These are phyloP conservation scores for Gopherus evgoodei DNA, from an alignment of 2,113 vertebrate genomes.

Conservation along the genomic window DNA sequence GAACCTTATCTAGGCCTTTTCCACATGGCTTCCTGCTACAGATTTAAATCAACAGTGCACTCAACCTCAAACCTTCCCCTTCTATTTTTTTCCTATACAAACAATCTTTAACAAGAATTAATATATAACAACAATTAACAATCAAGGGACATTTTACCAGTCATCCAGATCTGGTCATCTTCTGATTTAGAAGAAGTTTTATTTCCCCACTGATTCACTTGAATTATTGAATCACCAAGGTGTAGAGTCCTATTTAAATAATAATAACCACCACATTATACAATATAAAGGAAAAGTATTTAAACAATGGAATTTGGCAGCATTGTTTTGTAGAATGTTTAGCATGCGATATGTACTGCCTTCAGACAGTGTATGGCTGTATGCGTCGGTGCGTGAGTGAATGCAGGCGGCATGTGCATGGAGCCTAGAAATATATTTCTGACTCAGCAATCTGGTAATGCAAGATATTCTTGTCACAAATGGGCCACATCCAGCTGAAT, in stretches of 20 bases:
- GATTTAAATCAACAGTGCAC: neutral
- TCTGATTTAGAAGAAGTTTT: neutral
- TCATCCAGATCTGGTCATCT: neutral
- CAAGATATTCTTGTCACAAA: too few species aligned
- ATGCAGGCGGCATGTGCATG: too few species aligned
- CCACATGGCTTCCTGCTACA: accelerated
- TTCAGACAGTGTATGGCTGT: neutral
- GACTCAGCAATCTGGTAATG: too few species aligned
- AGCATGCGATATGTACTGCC: neutral
- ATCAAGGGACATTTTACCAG: neutral
- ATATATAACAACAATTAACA: neutral
- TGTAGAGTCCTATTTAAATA: neutral
- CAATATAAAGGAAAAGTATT: neutral
- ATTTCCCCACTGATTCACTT: neutral
- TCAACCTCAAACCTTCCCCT: accelerated
- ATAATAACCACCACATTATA: neutral
- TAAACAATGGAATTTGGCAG: conserved; percentile 23
- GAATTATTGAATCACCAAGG: conserved; percentile 20
- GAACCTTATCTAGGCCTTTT: neutral
- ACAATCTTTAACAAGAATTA: neutral
- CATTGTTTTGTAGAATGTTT: conserved; percentile 4
- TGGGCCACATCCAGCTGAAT: too few species aligned
- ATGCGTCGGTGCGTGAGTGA: too few species aligned
- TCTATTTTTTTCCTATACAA: accelerated
- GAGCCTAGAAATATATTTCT: too few species aligned